These are phyloP conservation scores for Deroplatys truncata DNA, from an alignment of 2,888 invertebrate species.

Conservation along the genomic window DNA sequence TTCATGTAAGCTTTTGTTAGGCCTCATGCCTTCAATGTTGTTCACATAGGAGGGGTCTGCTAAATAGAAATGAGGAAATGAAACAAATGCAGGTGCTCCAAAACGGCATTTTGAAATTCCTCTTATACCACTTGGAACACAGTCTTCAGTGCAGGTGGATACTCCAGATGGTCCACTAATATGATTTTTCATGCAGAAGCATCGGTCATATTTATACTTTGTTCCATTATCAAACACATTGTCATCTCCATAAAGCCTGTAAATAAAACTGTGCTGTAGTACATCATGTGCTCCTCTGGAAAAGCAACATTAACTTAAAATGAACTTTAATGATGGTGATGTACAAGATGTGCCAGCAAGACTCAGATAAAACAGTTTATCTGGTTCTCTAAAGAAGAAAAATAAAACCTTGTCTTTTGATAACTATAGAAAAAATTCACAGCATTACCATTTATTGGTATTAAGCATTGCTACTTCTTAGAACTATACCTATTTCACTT, in stretches of 20 bases:
- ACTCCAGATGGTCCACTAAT: not conserved
- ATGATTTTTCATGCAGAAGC: slow-evolving; percentile 56
- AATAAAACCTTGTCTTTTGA: too few relatives aligned
- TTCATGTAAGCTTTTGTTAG: slow-evolving; percentile 59
- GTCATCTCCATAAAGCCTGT: slow-evolving; percentile 49
- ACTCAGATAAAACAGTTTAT: too few relatives aligned
- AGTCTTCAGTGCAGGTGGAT: slow-evolving; percentile 32
- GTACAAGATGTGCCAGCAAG: too few relatives aligned
- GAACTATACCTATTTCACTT: too few relatives aligned
- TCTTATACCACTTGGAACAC: slow-evolving; percentile 54
- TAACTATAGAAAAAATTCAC: too few relatives aligned
- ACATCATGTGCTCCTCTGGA: not conserved
- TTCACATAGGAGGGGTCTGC: slow-evolving; percentile 62
- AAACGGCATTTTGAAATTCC: slow-evolving; percentile 70
- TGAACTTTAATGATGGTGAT: too few relatives aligned
- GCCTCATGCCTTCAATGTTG: slow-evolving; percentile 62
- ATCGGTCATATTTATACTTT: slow-evolving; percentile 55
- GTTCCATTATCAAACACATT: slow-evolving; percentile 70
- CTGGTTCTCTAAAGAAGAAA: too few relatives aligned
- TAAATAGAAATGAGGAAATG: slow-evolving; percentile 77
- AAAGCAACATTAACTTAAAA: too few relatives aligned
- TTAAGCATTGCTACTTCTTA: too few relatives aligned
- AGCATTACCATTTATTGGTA: too few relatives aligned
- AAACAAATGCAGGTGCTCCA: slow-evolving; percentile 78
- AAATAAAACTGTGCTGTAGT: not conserved